phyloP scores from a whole-genome alignment of 2,797 vertebrate genomes.

The Scomberomorus guttatus region DNA sequence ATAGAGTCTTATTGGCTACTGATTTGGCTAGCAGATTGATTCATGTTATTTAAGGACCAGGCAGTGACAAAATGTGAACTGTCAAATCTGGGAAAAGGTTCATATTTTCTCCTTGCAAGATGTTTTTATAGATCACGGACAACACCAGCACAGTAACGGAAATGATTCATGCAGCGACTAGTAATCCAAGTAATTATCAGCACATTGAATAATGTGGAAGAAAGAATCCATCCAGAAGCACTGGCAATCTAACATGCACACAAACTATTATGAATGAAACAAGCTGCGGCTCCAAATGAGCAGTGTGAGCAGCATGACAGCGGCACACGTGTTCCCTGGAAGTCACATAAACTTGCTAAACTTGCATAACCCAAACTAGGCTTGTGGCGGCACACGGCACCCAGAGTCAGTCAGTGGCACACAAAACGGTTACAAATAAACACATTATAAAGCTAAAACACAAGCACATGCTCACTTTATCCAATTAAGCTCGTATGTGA shows the following conservation, averaged over 20 bases:
- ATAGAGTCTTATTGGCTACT: background rate
- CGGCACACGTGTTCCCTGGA: constrained; percentile 45
- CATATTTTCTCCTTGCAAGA: constrained; percentile 32
- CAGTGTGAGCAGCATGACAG: constrained; percentile 50
- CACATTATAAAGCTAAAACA: constrained; percentile 59
- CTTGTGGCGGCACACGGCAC: constrained; percentile 39
- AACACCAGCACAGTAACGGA: constrained; percentile 16
- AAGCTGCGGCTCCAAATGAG: constrained; percentile 44
- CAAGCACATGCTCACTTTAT: constrained; percentile 61
- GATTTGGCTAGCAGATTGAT: constrained; percentile 24
- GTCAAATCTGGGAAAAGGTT: constrained; percentile 41
- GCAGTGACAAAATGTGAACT: constrained; percentile 25
- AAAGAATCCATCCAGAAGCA: constrained; percentile 4
- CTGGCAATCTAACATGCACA: background rate
- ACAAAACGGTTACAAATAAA: constrained; percentile 62
- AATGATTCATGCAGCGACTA: constrained; percentile 3
- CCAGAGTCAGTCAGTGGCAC: constrained; percentile 39
- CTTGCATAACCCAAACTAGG: constrained; percentile 62
- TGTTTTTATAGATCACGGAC: constrained; percentile 9
- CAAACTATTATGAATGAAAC: constrained; percentile 41
- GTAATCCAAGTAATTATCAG: constrained; percentile 21
- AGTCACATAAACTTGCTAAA: constrained; percentile 64
- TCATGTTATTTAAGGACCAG: constrained; percentile 26
- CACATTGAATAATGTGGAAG: constrained; percentile 15
- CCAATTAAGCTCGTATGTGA: constrained; percentile 55